Base-by-base conservation (phyloP, 1,140 invertebrate genomes). In the Bombus confusus region DNA sequence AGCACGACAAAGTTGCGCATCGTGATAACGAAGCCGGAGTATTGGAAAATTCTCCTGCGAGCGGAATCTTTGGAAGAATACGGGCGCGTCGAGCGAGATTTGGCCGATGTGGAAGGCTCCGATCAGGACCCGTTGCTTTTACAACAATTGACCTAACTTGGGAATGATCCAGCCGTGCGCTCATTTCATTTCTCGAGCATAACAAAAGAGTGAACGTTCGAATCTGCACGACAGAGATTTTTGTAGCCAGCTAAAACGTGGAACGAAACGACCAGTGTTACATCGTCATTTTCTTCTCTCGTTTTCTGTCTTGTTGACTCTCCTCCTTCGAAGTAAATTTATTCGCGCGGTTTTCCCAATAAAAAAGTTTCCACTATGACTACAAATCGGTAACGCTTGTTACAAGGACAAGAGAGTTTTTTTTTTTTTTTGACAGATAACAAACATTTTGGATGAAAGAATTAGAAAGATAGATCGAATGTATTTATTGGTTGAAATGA, bases 61-160 rank as follows among this genome's bases (percentile, higher is more conserved):
- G 71, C 31, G 78, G 34, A 47, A 43, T 66, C 39, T n/a, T 5
- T 31, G 18, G 41, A 79, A 47, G 41, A 64, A 79, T 52, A 41
- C 34, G 43, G 47, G 47, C 47, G 47, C 47, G 47, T 52, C 47
- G 47, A 52, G 22, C 18, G 47, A 52, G 37, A 57, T 73, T 72
- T 72, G 68, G 68, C 64, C 52, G 31, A 25, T n/a, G n/a, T 22
- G 1, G 47, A 22, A 22, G 47, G 47, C 3, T 41, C 22, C 68
- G 52, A 18, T 82, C 57, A 28, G 28, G 9, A 18, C 8, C 10
- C 75, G 43, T 15, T 34, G 34, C 13, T 64, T 41, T 82, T 52
- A 64, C 57, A 82, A 82, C 80, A 74, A 82, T 82, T 75, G 80
- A 82, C 74, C 57, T 41, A 64, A 43, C 80, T 82, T 74, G 80